Percentiles rank a stretch among this genome's conserved stretches.
Evolutionary conservation across 2,113 vertebrate species (phyloP).

Genomic region (Leucoraja erinaceus): DNA sequence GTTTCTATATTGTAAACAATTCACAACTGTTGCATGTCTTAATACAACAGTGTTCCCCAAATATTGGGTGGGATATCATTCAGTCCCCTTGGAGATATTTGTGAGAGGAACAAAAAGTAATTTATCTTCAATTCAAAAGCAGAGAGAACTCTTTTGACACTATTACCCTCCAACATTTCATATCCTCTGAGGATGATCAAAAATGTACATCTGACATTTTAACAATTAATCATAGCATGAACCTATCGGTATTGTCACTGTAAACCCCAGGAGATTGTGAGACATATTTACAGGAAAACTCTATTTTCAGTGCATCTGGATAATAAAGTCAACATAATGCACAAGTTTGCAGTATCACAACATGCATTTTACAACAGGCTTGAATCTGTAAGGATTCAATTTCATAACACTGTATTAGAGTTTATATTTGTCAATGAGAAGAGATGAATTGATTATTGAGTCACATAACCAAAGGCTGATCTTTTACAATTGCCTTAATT

Average conservation of each 20-base stretch:
- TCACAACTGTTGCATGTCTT: background rate
- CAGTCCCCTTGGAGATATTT: background rate
- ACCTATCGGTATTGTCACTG: background rate
- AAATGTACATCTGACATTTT: background rate
- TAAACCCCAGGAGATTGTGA: background rate
- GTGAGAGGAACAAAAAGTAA: background rate
- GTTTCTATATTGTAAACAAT: slow-evolving; percentile 1
- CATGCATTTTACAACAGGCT: background rate
- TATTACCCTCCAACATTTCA: background rate
- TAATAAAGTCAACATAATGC: background rate
- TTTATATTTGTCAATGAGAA: background rate
- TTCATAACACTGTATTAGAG: background rate
- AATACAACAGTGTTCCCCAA: background rate
- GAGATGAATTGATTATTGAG: background rate
- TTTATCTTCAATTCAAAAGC: background rate
- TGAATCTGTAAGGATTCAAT: slow-evolving; percentile 17
- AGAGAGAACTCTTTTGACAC: background rate
- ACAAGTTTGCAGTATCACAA: background rate
- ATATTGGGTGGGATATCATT: background rate
- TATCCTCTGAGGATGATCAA: background rate
- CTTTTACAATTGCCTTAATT: slow-evolving; percentile 24
- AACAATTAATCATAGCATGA: background rate
- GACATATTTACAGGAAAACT: background rate
- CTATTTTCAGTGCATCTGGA: background rate
- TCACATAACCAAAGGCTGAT: background rate